Evolutionary conservation across 2,113 vertebrate genomes (phyloP), one percentile per base, ranked within the genome.

Genomic region (Elanus axillaris): DNA sequence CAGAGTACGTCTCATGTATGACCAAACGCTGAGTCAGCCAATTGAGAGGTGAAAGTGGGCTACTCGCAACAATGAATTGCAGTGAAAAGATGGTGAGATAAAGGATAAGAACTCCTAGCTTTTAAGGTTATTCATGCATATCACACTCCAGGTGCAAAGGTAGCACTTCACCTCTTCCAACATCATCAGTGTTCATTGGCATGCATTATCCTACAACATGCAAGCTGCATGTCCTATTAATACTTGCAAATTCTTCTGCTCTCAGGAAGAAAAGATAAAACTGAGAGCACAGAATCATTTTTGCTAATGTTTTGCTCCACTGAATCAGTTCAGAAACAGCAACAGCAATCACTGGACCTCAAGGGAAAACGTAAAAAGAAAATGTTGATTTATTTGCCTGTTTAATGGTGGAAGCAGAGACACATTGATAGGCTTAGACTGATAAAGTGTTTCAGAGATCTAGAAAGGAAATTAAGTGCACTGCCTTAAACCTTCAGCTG

Each of bases 261-360:
- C 25, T 95, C 66, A n/a, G 59, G 84, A 50, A 90, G 23, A 78
- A 85, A 94, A 91, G 73, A 84, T 88, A 74, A 95, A 94, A 22
- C 63, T 83, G 82, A 68, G 38, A 86, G 52, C 48, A 67, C 14
- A 72, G 50, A 73, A 90, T 73, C 3, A 62, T 83, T 97, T 64
- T 82, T 90, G 64, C 34, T 93, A 94, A 96, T 95, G 92, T 74
- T 94, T 94, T 97, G 94, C 95, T 98, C 81, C 84, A 95, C 69
- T 95, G 96, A 94, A 82, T 94, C 94, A 69, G 81, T 92, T 96
- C 69, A 81, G 96, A 88, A 94, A 68, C 86, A 79, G 73, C 47
- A 67, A 20, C 53, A 87, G 68, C 83, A 93, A 91, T 86, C 96
- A 74, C 64, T 82, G 71, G 60, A 91, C 92, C 88, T 95, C 63